Base-by-base conservation (phyloP, 1,140 invertebrate species). In the Stenopsyche tienmushanensis region DNA sequence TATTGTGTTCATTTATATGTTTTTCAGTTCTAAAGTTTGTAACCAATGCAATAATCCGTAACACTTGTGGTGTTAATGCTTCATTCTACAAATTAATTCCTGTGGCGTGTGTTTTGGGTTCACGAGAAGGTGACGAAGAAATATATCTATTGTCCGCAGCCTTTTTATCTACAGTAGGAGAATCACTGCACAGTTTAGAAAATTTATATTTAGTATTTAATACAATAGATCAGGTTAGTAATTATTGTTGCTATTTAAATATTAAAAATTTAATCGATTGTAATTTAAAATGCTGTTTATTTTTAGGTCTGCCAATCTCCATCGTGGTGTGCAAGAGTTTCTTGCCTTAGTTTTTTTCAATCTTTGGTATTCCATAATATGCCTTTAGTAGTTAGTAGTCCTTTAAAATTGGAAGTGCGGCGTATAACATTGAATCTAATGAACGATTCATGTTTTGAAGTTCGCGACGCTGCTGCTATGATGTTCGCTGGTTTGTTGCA, bases 401-500 rank as follows among this genome's bases (percentile, higher is more conserved):
- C 78, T 0, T 71, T 79, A 0, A 84, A 85, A 77, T 79, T 85
- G n/a, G 78, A 73, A 1, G 84, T 89, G 0, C 81, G 84, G 62
- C 71, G 77, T 13, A 82, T 90, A 41, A 85, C 91, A 1, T 71
- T 90, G 15, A 75, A 76, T 50, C 76, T 91, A 3, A 77, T 93
- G 64, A 79, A 85, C 68, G 91, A 93, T 75, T 78, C 84, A 15
- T 78, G 88, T 63, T 77, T 90, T 1, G 91, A 93, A 81, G 91
- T 93, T 9, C 82, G 93, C 62, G 86, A 92, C 73, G 86, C 86
- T 68, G 92, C 94, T 20, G 86, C 89, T 1, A 85, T 89, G 71
- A 88, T 95, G 17, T 80, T 98, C 1, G 88, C 92, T 66, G 94
- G 94, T 24, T 79, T 97, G 25, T 82, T 97, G 68, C 94, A 96